phyloP scores from a whole-genome alignment of 2,113 vertebrate species.

The Geococcyx californianus region DNA sequence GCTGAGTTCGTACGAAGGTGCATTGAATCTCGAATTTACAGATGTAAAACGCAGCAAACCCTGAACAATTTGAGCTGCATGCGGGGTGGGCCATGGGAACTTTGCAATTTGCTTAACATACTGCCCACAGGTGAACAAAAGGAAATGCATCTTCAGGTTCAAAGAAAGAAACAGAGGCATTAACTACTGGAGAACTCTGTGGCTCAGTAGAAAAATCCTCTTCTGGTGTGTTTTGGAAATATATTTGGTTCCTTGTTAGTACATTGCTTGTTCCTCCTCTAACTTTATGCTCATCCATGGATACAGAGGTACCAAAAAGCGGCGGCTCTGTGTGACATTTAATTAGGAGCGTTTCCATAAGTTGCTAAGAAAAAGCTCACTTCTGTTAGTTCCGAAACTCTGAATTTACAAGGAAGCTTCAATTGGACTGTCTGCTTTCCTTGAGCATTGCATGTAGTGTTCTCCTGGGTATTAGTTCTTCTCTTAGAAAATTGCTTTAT shows the following conservation, averaged over 20 bases:
- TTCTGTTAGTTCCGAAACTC: neutral
- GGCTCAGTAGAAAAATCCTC: neutral
- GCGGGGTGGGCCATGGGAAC: neutral
- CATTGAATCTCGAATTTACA: neutral
- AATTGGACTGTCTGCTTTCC: neutral
- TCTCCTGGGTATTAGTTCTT: neutral
- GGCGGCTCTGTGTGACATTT: neutral
- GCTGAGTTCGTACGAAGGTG: neutral
- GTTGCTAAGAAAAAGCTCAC: neutral
- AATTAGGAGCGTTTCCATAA: neutral
- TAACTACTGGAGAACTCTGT: neutral
- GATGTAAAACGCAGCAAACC: neutral
- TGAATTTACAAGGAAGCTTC: neutral
- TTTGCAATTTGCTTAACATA: neutral
- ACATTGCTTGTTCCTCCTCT: too few relatives aligned
- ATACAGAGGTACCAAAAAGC: neutral
- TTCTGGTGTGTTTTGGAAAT: neutral
- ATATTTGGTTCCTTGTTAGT: neutral
- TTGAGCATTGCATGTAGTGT: neutral
- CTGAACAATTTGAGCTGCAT: neutral
- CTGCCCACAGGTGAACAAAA: neutral
- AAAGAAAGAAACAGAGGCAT: neutral
- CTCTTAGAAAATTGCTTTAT: neutral
- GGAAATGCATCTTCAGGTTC: neutral
- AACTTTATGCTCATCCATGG: neutral